Evolutionary conservation across 2,888 invertebrate genomes (phyloP), one percentile per base, ranked within the genome.

Genomic region (Pyralis farinalis): DNA sequence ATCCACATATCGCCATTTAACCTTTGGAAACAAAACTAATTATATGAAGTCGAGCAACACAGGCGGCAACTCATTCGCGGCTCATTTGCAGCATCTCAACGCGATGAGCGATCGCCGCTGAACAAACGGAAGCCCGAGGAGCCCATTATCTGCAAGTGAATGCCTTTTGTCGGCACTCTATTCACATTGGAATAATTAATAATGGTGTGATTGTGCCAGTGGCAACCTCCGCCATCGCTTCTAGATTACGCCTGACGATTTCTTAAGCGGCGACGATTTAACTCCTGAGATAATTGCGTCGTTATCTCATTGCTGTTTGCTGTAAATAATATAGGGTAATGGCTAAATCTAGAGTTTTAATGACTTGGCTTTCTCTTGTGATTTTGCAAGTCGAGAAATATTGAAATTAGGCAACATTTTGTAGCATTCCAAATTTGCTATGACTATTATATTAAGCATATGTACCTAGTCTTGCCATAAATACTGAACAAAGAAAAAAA

Each of bases 181-280:
- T 79, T 79, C 78, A 75, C 67, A 68, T 62, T 44, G 61, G 71
- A 73, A 75, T 79, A 79, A 80, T 81, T 79, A 81, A 81, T 81
- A 77, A 72, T 58, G 31, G 53, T 54, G 57, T 63, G 65, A 69
- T 67, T 66, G 69, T 71, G 69, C 58, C 58, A 46, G 50, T 64
- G 62, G 60, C 68, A 69, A 56, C 53, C 53, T 47, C 49, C 51
- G 53, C 51, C 52, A 52, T 49, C 43, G 53, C 58, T 55, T 49
- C 43, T 37, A 44, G 49, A 53, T 55, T 51, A 50, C 40, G 33
- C 42, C 48, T 49, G 48, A 51, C 53, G 47, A 51, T 51, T 52
- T 52, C 54, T 54, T 59, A 50, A 54, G 42, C 49, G 49, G 56
- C 48, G 4, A 16, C 16, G 10, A 39, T 39, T 38, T 39, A 28